These are phyloP conservation scores for Amblyjoppa fuscipennis DNA, from an alignment of 2,888 invertebrate species.

Conservation along the genomic window DNA sequence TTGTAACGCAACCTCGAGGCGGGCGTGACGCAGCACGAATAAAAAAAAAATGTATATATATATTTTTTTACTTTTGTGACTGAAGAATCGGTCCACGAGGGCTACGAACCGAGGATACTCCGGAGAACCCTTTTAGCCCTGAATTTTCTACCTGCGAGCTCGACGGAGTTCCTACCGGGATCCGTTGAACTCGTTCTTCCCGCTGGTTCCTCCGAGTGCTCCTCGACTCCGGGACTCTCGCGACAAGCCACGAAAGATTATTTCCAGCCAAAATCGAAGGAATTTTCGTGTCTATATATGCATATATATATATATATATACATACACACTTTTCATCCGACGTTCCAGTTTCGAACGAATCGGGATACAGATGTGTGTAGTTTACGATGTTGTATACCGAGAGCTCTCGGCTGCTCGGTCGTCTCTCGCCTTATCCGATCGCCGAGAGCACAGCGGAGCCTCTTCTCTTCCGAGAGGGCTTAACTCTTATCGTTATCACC, in stretches of 20 bases:
- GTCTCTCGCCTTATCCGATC: constrained; percentile 37
- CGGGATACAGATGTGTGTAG: constrained; percentile 8
- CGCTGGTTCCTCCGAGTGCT: not conserved
- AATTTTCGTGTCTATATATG: not conserved
- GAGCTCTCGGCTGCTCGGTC: constrained; percentile 3
- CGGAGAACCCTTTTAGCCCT: constrained; percentile 60
- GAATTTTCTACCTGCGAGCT: constrained; percentile 63
- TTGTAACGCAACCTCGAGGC: constrained; percentile 4
- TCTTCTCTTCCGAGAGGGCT: constrained; percentile 67
- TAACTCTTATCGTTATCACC: constrained; percentile 82
- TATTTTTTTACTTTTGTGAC: not conserved
- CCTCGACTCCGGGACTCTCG: not conserved
- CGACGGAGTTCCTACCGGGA: constrained; percentile 47
- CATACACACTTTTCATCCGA: not conserved
- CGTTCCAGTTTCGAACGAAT: constrained; percentile 18
- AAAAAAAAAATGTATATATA: no score
- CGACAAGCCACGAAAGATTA: not conserved
- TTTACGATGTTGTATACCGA: constrained; percentile 25
- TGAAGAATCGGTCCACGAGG: constrained; percentile 30
- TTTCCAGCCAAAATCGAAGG: not conserved
- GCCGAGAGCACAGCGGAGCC: constrained; percentile 11
- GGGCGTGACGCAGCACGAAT: constrained; percentile 16
- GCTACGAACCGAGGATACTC: constrained; percentile 39
- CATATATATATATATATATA: no score
- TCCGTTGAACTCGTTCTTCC: constrained; percentile 58